Conservation (phyloP, 2,113 vertebrate species). For the Narcine bancroftii region DNA sequence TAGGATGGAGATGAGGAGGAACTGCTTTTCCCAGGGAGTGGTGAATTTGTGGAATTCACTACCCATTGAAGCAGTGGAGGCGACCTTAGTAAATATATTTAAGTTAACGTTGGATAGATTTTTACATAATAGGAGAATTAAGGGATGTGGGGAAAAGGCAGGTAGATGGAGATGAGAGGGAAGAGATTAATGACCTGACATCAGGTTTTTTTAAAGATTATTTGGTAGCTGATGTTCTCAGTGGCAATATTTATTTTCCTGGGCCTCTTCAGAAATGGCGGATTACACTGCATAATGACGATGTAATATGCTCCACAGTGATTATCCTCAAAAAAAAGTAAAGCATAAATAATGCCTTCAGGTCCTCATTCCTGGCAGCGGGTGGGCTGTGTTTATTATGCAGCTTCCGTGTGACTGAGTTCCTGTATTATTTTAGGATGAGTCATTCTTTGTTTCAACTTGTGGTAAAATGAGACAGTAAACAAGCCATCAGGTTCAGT, state of each 20-base stretch:
- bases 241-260: neutral
- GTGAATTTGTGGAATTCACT: too few relatives aligned
- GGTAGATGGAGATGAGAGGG: too few relatives aligned
- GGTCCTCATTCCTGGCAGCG: neutral
- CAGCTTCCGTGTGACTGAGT: neutral
- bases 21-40: too few relatives aligned
- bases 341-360: neutral
- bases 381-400: neutral
- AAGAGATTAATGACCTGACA: too few relatives aligned
- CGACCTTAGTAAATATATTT: too few relatives aligned
- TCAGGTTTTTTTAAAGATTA: neutral
- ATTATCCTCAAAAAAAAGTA: neutral
- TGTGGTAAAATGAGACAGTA: neutral
- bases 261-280: neutral
- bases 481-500: neutral
- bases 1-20: too few relatives aligned
- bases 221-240: neutral
- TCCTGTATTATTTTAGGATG: slow-evolving; percentile 10
- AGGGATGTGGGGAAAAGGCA: too few relatives aligned
- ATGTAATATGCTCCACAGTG: too few relatives aligned
- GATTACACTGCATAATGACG: too few relatives aligned
- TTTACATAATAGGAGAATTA: too few relatives aligned
- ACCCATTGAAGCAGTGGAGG: too few relatives aligned
- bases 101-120: too few relatives aligned
- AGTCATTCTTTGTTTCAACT: neutral